Base-by-base conservation (phyloP, 1,140 invertebrate genomes). In the Hycleus phaleratus region DNA sequence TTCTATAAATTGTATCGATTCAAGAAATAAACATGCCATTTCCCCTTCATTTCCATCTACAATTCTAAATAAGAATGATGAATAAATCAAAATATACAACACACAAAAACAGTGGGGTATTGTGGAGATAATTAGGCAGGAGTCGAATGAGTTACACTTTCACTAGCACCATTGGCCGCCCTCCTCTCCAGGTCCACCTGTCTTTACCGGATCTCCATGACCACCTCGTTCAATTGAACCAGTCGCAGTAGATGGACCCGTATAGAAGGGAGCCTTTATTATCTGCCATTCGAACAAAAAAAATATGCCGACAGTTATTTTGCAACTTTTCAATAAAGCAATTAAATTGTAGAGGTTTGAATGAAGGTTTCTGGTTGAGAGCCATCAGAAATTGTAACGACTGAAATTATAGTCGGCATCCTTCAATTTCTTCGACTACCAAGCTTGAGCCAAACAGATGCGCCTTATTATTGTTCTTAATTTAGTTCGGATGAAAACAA, bases 81-180 rank as follows among this genome's bases (percentile, higher is more conserved):
- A 55, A 55, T 55, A 55, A 55, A 55, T 47, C 52, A 55, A 55
- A 47, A 26, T n/a, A 7, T 39, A 7, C 10, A 39, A 10, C 6
- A 39, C 6, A 39, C 2, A 6, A 39, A 39, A 7, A 38, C 32
- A 47, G 44, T 53, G 51, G 51, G 42, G 51, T 45, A 46, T 39
- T 38, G 26, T 48, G 44, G 45, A 46, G 40, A 26, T 55, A 55
- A 55, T 55, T 55, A 55, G 45, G 44, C 52, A 46, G 43, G 39
- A 55, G 40, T 38, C 40, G 32, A 26, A 10, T 40, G 42, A 53
- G 51, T 53, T 53, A 26, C 54, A 60, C 59, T 60, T 60, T 60
- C 59, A 60, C 59, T 48, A 42, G 39, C 40, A 46, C 49, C 49
- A 60, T 60, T 60, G 59, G 59, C 48, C 59, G 53, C 59, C 59